Evolutionary conservation across 2,888 invertebrate species (phyloP), one percentile per base, ranked within the genome.

Genomic region (Aplocera efformata): DNA sequence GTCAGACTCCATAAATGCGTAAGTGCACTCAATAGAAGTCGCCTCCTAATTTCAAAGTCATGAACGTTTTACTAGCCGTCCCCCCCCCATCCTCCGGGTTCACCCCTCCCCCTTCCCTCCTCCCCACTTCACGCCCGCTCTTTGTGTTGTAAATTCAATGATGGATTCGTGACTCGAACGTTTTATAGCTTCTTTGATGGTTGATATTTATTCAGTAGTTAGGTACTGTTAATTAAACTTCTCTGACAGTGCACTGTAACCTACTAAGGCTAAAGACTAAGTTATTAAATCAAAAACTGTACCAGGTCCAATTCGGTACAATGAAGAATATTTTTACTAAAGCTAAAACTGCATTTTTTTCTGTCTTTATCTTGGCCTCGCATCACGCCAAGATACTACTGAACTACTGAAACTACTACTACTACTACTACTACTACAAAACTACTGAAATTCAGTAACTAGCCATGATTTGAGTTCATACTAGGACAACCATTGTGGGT

Each of bases 31-130:
- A 63, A 73, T 67, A 58, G 62, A 48, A 60, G 55, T 61, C 53
- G 60, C 60, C 72, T 58, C 63, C 73, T 74, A 66, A 79, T 81
- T 74, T 79, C 70, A 72, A 79, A 79, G 78, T 80, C 81, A 80
- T 78, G 75, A 80, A 71, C 58, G 51, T 58, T 67, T 66, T 56
- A 57, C 57, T 56, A 53, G 54, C 48, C 10, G 17, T 42, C 37
- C 40, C 10, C 32, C n/a, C 7, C 17, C 33, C 40, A 9, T 31
- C n/a, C 7, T 10, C 33, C 23, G 21, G 13, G 6, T 29, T 10
- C 27, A 17, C 10, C 1, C 37, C 7, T 27, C 10, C 29, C 26
- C 31, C 29, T 10, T 17, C 22, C 23, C 9, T 27, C 24, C 24
- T 7, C 24, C 34, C 9, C 23, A 9, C 21, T 32, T 36, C 17